Conservation (phyloP, 2,888 invertebrate species). For the Aethes cnicana region DNA sequence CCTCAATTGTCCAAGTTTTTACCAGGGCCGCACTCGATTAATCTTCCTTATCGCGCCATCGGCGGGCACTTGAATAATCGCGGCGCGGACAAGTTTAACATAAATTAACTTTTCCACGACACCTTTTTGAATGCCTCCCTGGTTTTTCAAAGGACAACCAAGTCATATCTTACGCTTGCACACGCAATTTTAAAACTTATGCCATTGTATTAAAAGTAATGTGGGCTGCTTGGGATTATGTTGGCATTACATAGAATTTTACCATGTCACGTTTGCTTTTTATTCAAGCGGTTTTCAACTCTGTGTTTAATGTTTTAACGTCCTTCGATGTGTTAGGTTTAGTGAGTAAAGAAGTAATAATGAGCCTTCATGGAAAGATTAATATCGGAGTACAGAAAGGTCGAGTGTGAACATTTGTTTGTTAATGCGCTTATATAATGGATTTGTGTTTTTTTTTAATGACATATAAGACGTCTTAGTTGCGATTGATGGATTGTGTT, state of each 20-base stretch:
- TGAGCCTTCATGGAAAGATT: slow-evolving; percentile 74
- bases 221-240: neutral
- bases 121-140: slow-evolving; percentile 71
- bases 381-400: slow-evolving; percentile 77
- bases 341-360: slow-evolving; percentile 58
- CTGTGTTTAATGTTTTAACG: slow-evolving; percentile 34
- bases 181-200: neutral
- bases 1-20: slow-evolving; percentile 36
- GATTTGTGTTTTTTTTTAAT: slow-evolving; percentile 69
- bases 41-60: slow-evolving; percentile 74
- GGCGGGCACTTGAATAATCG: slow-evolving; percentile 75
- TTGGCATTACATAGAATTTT: slow-evolving; percentile 9
- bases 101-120: slow-evolving; percentile 81
- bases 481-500: slow-evolving; percentile 56
- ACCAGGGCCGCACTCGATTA: slow-evolving; percentile 61
- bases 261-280: slow-evolving; percentile 9
- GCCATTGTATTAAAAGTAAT: neutral
- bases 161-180: too few relatives aligned
- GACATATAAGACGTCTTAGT: slow-evolving; percentile 68
- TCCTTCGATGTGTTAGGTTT: slow-evolving; percentile 27
- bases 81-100: slow-evolving; percentile 76
- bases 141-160: slow-evolving; percentile 44
- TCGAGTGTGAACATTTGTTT: slow-evolving; percentile 82
- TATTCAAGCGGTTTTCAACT: slow-evolving; percentile 38
- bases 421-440: slow-evolving; percentile 78